These are phyloP conservation scores for Nasua narica DNA, from an alignment of 2,797 vertebrate genomes.

Conservation along the genomic window DNA sequence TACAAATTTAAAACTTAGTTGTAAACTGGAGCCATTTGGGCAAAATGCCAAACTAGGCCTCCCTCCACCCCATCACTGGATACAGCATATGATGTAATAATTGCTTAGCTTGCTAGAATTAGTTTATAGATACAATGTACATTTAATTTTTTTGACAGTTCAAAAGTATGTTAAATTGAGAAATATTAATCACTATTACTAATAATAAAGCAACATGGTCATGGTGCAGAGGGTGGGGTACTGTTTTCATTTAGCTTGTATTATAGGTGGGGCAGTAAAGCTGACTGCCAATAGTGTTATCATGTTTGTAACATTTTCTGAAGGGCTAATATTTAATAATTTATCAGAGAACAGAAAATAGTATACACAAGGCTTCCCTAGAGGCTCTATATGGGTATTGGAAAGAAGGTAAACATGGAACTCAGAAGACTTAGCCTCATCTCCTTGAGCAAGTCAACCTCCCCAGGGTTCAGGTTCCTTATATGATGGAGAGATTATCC, in stretches of 20 bases:
- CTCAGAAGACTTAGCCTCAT: neutral
- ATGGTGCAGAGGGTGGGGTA: neutral
- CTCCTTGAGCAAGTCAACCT: neutral
- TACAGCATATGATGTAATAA: neutral
- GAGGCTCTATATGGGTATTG: neutral
- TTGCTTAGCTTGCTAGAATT: neutral
- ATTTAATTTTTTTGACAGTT: neutral
- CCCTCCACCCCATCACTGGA: neutral
- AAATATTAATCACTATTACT: neutral
- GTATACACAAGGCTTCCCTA: neutral
- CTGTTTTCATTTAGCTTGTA: slow-evolving; percentile 33
- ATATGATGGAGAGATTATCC: neutral
- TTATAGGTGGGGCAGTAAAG: neutral
- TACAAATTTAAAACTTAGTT: neutral
- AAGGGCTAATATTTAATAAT: slow-evolving; percentile 28
- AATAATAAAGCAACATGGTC: neutral
- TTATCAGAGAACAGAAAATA: slow-evolving; percentile 39
- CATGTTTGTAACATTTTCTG: slow-evolving; percentile 24
- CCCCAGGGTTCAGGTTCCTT: neutral
- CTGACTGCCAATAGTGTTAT: neutral
- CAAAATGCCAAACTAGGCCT: neutral
- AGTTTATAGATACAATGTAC: slow-evolving; percentile 31
- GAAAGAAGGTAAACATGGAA: neutral
- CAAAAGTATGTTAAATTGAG: slow-evolving; percentile 23
- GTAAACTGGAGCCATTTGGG: neutral